These are phyloP conservation scores for Pampusana beccarii DNA, from an alignment of 2,113 vertebrate genomes.

Conservation along the genomic window DNA sequence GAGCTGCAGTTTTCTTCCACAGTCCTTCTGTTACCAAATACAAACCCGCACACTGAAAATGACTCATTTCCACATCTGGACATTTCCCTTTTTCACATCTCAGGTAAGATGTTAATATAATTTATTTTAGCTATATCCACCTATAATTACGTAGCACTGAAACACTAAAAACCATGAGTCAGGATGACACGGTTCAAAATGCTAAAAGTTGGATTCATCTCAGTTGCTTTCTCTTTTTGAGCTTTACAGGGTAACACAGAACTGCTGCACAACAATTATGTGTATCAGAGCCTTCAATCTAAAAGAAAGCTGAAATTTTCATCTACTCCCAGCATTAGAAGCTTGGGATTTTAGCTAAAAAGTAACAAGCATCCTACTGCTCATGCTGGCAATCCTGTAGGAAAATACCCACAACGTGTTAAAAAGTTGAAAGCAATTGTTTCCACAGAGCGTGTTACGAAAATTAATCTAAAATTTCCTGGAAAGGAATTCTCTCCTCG, in stretches of 20 bases:
- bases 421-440: not conserved
- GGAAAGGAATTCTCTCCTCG: not conserved
- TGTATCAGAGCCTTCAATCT: not conserved
- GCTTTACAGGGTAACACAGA: not conserved
- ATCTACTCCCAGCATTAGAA: not conserved
- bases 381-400: not conserved
- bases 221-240: not conserved
- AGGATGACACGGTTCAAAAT: not conserved
- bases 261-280: not conserved
- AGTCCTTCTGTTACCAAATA: not conserved
- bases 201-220: not conserved
- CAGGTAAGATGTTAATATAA: not conserved
- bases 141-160: not conserved
- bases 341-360: not conserved
- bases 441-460: not conserved
- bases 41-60: not conserved
- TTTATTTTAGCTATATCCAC: not conserved
- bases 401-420: not conserved
- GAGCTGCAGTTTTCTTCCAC: not conserved
- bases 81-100: not conserved
- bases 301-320: not conserved
- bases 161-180: not conserved
- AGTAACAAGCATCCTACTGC: not conserved
- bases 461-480: constrained; percentile 11
- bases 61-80: not conserved